These are phyloP conservation scores for Orthosia incerta DNA, from an alignment of 2,888 invertebrate genomes.

Conservation along the genomic window DNA sequence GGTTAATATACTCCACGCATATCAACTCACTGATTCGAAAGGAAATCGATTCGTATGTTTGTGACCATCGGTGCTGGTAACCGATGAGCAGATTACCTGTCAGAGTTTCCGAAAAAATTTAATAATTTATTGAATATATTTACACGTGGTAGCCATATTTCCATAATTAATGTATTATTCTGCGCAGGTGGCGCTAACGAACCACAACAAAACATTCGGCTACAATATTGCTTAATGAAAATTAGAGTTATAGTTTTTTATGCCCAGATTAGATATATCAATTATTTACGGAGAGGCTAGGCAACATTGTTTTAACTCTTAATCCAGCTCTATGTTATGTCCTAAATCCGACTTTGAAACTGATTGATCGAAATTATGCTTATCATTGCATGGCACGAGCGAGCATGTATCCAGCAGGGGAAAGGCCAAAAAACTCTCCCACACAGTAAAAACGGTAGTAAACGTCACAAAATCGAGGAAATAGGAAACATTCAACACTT, in stretches of 20 bases:
- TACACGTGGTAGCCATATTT: constrained; percentile 13
- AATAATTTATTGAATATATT: constrained; percentile 13
- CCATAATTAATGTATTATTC: background rate
- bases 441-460: constrained; percentile 24
- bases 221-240: background rate
- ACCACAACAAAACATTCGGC: background rate
- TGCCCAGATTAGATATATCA: background rate
- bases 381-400: constrained; percentile 10
- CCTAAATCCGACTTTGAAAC: background rate
- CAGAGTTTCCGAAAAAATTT: constrained; percentile 27
- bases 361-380: background rate
- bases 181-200: no score
- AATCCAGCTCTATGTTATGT: background rate
- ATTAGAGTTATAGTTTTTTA: background rate
- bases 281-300: background rate
- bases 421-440: constrained; percentile 30
- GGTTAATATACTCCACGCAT: constrained; percentile 17
- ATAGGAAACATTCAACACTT: constrained; percentile 39
- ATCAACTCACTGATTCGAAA: constrained; percentile 13
- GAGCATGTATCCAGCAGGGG: constrained; percentile 2
- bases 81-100: constrained; percentile 11
- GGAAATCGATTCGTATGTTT: constrained; percentile 22
- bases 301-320: background rate
- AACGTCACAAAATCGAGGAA: constrained; percentile 45
- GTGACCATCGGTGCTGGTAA: constrained; percentile 23